Percentiles rank a stretch among this genome's conserved stretches.
Conservation (phyloP, 1,140 invertebrate genomes). For the Arion vulgaris region DNA sequence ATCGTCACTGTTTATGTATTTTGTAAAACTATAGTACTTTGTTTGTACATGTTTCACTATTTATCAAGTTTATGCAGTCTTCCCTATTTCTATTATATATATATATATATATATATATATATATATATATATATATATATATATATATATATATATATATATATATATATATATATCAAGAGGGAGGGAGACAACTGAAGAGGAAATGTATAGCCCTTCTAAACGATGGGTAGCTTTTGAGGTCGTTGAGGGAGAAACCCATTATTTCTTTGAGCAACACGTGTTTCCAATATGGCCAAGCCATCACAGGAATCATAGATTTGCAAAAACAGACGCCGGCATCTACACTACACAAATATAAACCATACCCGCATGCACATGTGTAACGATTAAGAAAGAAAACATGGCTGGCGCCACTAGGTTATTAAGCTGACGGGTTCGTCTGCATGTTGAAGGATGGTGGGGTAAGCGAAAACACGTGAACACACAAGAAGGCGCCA, state of each 20-base stretch:
- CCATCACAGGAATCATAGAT: conserved; percentile 29
- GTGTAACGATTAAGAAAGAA: conserved; percentile 64
- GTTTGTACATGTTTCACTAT: no score
- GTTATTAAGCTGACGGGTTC: conserved; percentile 49
- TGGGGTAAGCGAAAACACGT: conserved; percentile 35
- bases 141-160: no score
- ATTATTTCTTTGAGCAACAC: conserved; percentile 32
- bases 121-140: no score
- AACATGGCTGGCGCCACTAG: conserved; percentile 57
- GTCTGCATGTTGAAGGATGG: conserved; percentile 43
- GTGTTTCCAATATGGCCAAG: conserved; percentile 45
- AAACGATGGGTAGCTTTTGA: background rate
- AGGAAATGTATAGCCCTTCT: no score
- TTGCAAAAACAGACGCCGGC: conserved; percentile 42
- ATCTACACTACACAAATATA: conserved; percentile 48
- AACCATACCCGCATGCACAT: conserved; percentile 47
- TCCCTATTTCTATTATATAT: no score
- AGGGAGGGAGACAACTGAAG: no score
- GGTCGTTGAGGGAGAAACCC: conserved; percentile 13
- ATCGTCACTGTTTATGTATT: no score
- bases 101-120: no score
- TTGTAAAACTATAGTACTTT: no score
- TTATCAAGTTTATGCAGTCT: no score
- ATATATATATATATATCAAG: no score
- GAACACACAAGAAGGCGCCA: conserved; percentile 48